Conservation (phyloP, 92 coral and sea anemone genomes). For the Phenganax stokvisi region DNA sequence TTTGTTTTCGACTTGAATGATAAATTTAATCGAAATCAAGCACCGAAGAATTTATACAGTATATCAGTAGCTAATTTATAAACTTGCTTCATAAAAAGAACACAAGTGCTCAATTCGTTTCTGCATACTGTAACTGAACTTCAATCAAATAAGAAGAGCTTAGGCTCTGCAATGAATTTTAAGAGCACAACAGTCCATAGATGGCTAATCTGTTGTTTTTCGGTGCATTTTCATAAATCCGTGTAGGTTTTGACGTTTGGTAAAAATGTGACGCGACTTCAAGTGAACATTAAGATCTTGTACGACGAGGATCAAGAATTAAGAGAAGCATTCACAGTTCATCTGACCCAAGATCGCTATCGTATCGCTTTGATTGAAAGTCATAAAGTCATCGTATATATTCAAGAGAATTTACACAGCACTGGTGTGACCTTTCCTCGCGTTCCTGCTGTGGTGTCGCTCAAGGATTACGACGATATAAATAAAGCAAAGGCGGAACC, state of each 20-base stretch:
- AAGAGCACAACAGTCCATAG: neutral
- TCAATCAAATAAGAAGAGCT: too few relatives aligned
- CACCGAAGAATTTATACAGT: too few relatives aligned
- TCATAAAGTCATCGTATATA: constrained; percentile 68
- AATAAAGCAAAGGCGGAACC: constrained; percentile 53
- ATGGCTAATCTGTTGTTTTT: neutral
- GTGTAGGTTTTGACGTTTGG: constrained; percentile 60
- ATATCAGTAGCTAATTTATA: too few relatives aligned
- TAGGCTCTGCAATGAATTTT: too few relatives aligned
- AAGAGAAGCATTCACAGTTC: constrained; percentile 82
- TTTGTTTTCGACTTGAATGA: too few relatives aligned
- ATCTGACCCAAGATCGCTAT: constrained; percentile 49
- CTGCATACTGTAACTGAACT: too few relatives aligned
- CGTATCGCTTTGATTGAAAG: constrained; percentile 53
- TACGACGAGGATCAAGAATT: constrained; percentile 62
- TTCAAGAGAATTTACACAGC: constrained; percentile 56
- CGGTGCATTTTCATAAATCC: neutral
- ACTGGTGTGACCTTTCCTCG: constrained; percentile 83
- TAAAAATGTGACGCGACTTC: constrained; percentile 50
- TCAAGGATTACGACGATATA: constrained; percentile 89
- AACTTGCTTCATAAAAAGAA: too few relatives aligned
- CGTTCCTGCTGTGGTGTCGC: constrained; percentile 75
- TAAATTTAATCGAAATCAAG: too few relatives aligned
- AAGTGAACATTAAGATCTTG: constrained; percentile 56
- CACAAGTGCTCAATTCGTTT: too few relatives aligned